Evolutionary conservation across 2,888 invertebrate species (phyloP).

Genomic region (Idaea biselata): DNA sequence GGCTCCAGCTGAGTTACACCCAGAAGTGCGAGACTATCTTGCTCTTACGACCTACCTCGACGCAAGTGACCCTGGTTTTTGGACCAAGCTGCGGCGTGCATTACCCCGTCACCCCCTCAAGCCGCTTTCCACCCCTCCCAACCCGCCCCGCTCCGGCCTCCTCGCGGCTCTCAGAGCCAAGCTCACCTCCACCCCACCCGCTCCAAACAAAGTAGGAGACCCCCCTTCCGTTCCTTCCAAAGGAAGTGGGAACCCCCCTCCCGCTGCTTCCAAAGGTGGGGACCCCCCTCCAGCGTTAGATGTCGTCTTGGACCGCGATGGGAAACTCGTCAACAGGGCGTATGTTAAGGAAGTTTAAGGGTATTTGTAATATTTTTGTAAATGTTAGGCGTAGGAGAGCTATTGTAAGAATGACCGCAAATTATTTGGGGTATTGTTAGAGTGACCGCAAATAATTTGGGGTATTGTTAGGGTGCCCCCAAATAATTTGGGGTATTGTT

Average conservation of each 20-base stretch:
- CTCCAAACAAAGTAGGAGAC: neutral
- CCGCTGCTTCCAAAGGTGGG: no score
- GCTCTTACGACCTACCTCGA: slow-evolving; percentile 89
- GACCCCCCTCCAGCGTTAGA: neutral
- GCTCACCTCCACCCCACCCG: neutral
- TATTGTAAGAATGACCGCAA: no score
- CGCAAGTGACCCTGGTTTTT: slow-evolving; percentile 90
- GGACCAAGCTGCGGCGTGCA: slow-evolving; percentile 87
- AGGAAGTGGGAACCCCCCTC: no score
- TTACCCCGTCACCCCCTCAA: slow-evolving; percentile 59
- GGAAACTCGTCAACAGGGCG: neutral
- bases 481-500: no score
- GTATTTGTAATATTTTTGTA: no score
- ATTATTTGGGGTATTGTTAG: no score
- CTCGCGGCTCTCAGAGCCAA: neutral
- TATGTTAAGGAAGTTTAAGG: neutral
- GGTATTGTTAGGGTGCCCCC: no score
- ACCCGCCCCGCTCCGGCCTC: neutral
- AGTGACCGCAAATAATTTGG: no score
- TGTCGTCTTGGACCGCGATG: neutral
- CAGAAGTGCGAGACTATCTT: slow-evolving; percentile 82
- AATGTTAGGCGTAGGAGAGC: no score
- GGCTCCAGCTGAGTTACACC: slow-evolving; percentile 62
- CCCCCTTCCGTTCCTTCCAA: neutral
- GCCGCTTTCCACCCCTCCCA: neutral